These are phyloP conservation scores for Thamnophis elegans DNA, from an alignment of 2,797 vertebrate species.

Conservation along the genomic window DNA sequence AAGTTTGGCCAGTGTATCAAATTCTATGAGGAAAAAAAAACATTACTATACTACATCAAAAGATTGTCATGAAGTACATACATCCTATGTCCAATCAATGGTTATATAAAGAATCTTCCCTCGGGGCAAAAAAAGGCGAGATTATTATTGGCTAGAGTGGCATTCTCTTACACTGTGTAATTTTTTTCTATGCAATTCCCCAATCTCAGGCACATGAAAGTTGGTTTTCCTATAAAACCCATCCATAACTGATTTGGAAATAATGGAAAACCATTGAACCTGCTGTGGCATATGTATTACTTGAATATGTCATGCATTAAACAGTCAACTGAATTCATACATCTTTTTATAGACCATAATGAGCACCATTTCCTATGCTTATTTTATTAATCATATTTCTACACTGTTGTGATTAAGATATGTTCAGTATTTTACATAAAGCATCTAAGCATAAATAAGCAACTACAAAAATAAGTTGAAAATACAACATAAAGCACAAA, in stretches of 20 bases:
- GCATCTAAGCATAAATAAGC: background rate
- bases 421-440: background rate
- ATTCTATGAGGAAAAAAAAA: conserved; percentile 71
- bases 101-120: background rate
- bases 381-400: background rate
- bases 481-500: background rate
- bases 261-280: background rate
- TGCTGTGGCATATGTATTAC: background rate
- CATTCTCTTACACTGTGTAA: background rate
- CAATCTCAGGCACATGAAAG: background rate
- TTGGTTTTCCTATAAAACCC: background rate
- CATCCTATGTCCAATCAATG: background rate
- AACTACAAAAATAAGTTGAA: background rate
- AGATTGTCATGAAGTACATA: background rate
- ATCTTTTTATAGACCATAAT: background rate
- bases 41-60: background rate
- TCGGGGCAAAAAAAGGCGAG: background rate
- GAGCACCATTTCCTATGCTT: background rate
- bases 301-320: background rate
- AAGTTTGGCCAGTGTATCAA: conserved; percentile 86
- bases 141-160: background rate
- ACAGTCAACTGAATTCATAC: background rate
- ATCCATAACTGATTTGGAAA: background rate
- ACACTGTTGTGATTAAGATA: background rate
- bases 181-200: background rate